Percentiles rank a stretch among this genome's conserved stretches.
Evolutionary conservation across 2,888 invertebrate genomes (phyloP).

Genomic region (Sinelater perroti): DNA sequence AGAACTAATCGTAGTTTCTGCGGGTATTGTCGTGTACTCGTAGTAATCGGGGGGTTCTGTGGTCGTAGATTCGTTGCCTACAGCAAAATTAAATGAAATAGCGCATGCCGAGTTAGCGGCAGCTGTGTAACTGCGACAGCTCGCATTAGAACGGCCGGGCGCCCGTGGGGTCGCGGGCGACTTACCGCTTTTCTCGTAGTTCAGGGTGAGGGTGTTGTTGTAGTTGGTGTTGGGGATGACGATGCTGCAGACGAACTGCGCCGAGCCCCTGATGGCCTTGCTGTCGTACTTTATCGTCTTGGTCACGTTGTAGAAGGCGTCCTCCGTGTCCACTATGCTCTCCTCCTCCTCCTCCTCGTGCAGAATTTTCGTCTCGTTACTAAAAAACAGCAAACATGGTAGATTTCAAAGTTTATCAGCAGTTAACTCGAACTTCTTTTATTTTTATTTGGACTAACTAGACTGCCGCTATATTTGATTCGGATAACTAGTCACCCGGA

Average conservation of each 20-base stretch:
- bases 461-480: too few species aligned
- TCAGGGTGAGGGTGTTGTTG: slow-evolving; percentile 62
- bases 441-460: too few species aligned
- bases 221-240: slow-evolving; percentile 71
- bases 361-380: slow-evolving; percentile 47
- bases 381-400: slow-evolving; percentile 40
- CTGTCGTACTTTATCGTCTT: slow-evolving; percentile 65
- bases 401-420: too few species aligned
- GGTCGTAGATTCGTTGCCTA: slow-evolving; percentile 40
- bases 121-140: slow-evolving; percentile 24
- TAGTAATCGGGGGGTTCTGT: slow-evolving; percentile 32
- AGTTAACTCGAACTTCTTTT: too few species aligned
- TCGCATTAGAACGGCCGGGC: slow-evolving; percentile 1
- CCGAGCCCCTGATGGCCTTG: slow-evolving; percentile 63
- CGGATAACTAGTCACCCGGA: too few species aligned
- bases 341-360: slow-evolving; percentile 44
- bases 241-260: slow-evolving; percentile 70
- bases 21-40: slow-evolving; percentile 24
- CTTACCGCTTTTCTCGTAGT: slow-evolving; percentile 64
- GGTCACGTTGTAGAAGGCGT: slow-evolving; percentile 66
- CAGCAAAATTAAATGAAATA: slow-evolving; percentile 41
- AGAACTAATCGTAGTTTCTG: slow-evolving; percentile 12
- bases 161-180: too few species aligned
- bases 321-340: slow-evolving; percentile 41
- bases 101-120: slow-evolving; percentile 38